A percentile compares a stretch with the other conserved stretches of the same genome.
These are phyloP conservation scores for Drosophila rhopaloa DNA, from an alignment of 1,140 invertebrate genomes.

Conservation along the genomic window DNA sequence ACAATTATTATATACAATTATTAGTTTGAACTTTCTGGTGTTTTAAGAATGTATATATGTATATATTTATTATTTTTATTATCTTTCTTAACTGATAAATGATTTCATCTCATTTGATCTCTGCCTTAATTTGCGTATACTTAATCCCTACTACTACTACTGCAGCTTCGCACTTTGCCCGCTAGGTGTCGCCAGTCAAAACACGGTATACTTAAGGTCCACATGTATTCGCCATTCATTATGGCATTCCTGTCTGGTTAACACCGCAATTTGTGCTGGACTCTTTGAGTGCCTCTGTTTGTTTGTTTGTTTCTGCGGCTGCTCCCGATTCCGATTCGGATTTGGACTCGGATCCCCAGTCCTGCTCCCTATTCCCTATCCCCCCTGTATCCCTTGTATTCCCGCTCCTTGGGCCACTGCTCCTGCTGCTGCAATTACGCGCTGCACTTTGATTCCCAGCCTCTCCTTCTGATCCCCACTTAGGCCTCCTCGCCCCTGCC, in stretches of 20 bases:
- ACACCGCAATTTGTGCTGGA: conserved; percentile 77
- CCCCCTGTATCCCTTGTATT: not conserved
- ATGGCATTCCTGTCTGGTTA: conserved; percentile 46
- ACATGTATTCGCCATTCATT: not conserved
- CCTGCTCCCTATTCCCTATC: not conserved
- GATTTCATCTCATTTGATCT: too few species aligned
- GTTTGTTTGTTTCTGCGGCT: conserved; percentile 59
- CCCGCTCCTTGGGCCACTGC: not conserved
- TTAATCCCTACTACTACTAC: too few species aligned
- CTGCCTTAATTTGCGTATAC: too few species aligned
- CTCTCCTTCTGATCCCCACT: conserved; percentile 12
- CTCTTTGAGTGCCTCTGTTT: conserved; percentile 33
- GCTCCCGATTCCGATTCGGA: conserved; percentile 26
- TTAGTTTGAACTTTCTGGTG: too few species aligned
- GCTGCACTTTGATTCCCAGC: conserved; percentile 73
- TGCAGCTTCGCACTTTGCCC: not conserved
- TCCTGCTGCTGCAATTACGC: conserved; percentile 68
- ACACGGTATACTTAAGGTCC: conserved; percentile 31
- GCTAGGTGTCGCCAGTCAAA: conserved; percentile 8
- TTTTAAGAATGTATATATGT: too few species aligned
- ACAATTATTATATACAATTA: too few species aligned
- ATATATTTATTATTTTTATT: too few species aligned
- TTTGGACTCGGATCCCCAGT: not conserved
- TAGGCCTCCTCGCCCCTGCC: conserved; percentile 16
- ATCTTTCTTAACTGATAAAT: too few species aligned